phyloP scores from a whole-genome alignment of 2,113 vertebrate genomes.

The Nansenia antarctica region DNA sequence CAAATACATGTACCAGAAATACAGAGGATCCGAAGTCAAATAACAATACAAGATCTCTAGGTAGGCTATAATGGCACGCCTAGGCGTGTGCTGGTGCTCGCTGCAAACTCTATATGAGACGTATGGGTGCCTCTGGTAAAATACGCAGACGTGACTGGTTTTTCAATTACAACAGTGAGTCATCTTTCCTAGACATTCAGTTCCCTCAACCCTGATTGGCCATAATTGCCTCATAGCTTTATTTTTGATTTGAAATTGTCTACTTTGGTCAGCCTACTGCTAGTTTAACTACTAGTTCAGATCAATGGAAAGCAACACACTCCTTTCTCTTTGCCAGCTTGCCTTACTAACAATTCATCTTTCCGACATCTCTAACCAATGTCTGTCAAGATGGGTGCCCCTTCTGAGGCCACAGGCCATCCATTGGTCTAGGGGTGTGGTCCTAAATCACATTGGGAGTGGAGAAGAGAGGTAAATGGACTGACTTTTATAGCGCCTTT shows the following conservation, averaged over 20 bases:
- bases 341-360: constrained; percentile 27
- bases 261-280: constrained; percentile 58
- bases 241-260: constrained; percentile 50
- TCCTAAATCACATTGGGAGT: too few species aligned
- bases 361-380: constrained; percentile 25
- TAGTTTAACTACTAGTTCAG: constrained; percentile 62
- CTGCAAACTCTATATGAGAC: constrained; percentile 30
- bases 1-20: too few species aligned
- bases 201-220: constrained; percentile 45
- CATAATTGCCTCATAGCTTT: constrained; percentile 63
- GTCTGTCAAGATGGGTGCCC: constrained; percentile 20
- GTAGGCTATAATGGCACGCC: constrained; percentile 33
- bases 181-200: constrained; percentile 48
- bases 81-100: constrained; percentile 37
- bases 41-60: constrained; percentile 25
- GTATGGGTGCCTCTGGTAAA: constrained; percentile 27
- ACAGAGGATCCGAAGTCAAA: background rate
- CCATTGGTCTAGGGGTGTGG: constrained; percentile 32
- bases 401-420: constrained; percentile 31
- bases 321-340: constrained; percentile 29
- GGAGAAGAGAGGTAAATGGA: too few species aligned
- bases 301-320: constrained; percentile 52
- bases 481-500: too few species aligned
- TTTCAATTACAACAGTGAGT: constrained; percentile 66
- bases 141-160: constrained; percentile 47